phyloP scores from a whole-genome alignment of 2,113 vertebrate species.

The Lucifuga dentata region DNA sequence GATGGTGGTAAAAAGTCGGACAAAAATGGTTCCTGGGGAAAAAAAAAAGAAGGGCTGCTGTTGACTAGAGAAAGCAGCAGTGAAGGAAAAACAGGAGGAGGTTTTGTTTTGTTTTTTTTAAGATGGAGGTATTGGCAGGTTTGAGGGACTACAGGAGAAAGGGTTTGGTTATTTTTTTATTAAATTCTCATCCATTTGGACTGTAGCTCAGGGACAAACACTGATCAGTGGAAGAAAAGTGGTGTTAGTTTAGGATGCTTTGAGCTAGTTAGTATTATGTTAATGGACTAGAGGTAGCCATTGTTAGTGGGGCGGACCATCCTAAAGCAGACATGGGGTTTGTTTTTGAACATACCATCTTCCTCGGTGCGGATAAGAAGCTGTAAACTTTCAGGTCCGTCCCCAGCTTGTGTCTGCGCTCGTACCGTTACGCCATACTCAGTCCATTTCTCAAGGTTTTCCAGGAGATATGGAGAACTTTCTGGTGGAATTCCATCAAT shows the following conservation, averaged over 20 bases:
- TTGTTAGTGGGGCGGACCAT: conserved; percentile 59
- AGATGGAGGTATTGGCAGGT: conserved; percentile 38
- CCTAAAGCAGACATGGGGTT: conserved; percentile 37
- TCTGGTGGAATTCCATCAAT: conserved; percentile 88
- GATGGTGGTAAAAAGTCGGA: conserved; percentile 19
- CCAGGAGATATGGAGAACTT: conserved; percentile 91
- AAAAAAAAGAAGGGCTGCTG: conserved; percentile 30
- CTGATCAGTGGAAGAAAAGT: conserved; percentile 25
- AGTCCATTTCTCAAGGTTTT: conserved; percentile 96
- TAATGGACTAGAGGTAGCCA: conserved; percentile 41
- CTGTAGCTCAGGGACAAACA: conserved; percentile 19
- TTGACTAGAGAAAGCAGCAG: conserved; percentile 36
- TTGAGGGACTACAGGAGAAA: conserved; percentile 35
- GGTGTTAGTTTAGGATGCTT: conserved; percentile 46
- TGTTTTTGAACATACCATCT: conserved; percentile 93
- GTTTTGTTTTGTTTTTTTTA: conserved; percentile 36
- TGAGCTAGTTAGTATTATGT: conserved; percentile 39
- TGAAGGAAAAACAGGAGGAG: conserved; percentile 36
- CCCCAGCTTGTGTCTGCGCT: conserved; percentile 92
- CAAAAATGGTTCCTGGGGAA: conserved; percentile 33
- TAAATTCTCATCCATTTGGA: conserved; percentile 29
- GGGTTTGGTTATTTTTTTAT: conserved; percentile 36
- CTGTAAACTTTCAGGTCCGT: conserved; percentile 93
- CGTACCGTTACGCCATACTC: conserved; percentile 94
- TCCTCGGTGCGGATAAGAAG: conserved; percentile 96